Conservation (phyloP, 2,797 vertebrate species). For the Hipposideros larvatus region DNA sequence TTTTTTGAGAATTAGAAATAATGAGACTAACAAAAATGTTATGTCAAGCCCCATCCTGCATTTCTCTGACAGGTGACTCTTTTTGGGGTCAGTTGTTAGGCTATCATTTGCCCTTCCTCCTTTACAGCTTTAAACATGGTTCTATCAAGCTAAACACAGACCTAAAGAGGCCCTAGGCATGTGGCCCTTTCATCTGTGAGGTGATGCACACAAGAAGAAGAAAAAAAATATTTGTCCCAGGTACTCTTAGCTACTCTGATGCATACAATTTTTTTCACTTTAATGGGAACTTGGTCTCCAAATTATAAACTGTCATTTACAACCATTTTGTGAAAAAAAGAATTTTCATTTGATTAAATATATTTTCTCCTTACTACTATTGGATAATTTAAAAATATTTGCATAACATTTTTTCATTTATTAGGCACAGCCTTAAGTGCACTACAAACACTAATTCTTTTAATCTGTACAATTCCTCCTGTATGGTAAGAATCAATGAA, state of each 20-base stretch:
- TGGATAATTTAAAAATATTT: neutral
- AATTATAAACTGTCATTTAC: neutral
- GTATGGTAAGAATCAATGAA: neutral
- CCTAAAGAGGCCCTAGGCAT: neutral
- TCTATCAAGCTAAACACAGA: neutral
- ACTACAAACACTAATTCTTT: neutral
- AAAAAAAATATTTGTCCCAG: neutral
- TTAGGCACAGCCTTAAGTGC: neutral
- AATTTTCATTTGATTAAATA: neutral
- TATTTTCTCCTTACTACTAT: neutral
- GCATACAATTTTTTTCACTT: neutral
- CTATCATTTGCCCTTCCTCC: neutral
- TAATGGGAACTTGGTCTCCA: neutral
- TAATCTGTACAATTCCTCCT: neutral
- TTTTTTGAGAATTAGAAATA: slow-evolving; percentile 26
- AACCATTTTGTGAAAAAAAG: neutral
- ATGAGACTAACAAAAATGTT: neutral
- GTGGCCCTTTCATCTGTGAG: neutral
- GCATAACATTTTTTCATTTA: neutral
- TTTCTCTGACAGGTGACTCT: neutral
- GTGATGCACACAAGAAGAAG: neutral
- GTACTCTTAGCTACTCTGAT: neutral
- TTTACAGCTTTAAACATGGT: neutral
- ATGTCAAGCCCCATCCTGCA: neutral
- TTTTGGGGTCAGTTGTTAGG: neutral